phyloP scores from a whole-genome alignment of 2,113 vertebrate genomes.

The Callopanchax toddi region DNA sequence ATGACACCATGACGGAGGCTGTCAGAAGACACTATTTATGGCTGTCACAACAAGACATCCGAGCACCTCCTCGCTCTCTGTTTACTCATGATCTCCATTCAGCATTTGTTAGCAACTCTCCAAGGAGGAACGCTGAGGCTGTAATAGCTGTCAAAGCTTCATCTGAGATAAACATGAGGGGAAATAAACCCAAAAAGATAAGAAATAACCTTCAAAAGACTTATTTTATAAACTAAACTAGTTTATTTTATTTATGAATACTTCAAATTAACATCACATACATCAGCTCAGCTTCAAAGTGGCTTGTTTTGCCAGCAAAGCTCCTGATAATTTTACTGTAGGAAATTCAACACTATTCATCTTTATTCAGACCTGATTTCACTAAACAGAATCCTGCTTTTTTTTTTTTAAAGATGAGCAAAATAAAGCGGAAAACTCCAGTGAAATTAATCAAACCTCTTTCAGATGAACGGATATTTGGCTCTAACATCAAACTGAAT shows the following conservation, averaged over 20 bases:
- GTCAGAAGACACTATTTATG: background rate
- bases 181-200: background rate
- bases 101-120: background rate
- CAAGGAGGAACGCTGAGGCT: slow-evolving; percentile 4
- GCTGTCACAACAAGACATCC: background rate
- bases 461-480: background rate
- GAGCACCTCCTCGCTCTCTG: background rate
- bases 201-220: background rate
- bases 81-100: slow-evolving; percentile 20
- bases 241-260: background rate
- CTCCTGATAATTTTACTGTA: background rate
- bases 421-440: background rate
- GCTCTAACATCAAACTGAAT: background rate
- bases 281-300: background rate
- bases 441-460: background rate
- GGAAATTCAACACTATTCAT: background rate
- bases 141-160: background rate
- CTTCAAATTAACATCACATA: background rate
- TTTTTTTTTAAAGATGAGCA: background rate
- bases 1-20: background rate
- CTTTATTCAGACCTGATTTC: background rate
- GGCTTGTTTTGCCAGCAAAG: slow-evolving; percentile 1
- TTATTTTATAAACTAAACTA: background rate
- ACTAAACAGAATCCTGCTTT: background rate
- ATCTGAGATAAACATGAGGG: background rate